Evolutionary conservation across 2,113 vertebrate genomes (phyloP).

Genomic region (Perca fluviatilis): DNA sequence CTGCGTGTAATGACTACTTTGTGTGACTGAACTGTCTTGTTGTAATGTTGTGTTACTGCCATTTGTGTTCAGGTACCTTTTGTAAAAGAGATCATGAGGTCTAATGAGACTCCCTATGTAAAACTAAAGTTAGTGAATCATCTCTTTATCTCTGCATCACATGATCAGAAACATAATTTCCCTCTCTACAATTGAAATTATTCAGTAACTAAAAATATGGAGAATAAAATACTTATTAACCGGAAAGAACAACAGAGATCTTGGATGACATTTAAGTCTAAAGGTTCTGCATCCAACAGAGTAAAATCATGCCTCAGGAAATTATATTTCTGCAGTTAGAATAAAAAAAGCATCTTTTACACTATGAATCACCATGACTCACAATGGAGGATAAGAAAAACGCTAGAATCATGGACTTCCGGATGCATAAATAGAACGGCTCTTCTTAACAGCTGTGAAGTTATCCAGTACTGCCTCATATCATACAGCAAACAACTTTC

Average conservation of each 20-base stretch:
- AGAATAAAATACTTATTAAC: neutral
- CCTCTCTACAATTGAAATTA: neutral
- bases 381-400: neutral
- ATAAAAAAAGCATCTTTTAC: neutral
- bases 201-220: neutral
- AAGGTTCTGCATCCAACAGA: neutral
- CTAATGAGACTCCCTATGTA: neutral
- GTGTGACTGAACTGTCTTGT: neutral
- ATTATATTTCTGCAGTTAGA: slow-evolving; percentile 21
- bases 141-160: neutral
- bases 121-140: neutral
- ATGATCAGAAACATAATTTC: neutral
- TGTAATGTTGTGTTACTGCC: neutral
- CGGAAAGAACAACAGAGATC: neutral
- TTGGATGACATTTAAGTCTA: slow-evolving; percentile 7
- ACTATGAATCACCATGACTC: slow-evolving; percentile 35
- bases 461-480: neutral
- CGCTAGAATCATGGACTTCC: neutral
- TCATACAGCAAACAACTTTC: slow-evolving; percentile 22
- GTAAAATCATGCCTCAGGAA: neutral
- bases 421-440: neutral
- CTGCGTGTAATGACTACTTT: neutral
- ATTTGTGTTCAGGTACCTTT: neutral
- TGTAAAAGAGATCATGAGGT: neutral
- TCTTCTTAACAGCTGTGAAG: neutral